Evolutionary conservation across 1,140 invertebrate genomes (phyloP).

Genomic region (Diorhabda elongata): DNA sequence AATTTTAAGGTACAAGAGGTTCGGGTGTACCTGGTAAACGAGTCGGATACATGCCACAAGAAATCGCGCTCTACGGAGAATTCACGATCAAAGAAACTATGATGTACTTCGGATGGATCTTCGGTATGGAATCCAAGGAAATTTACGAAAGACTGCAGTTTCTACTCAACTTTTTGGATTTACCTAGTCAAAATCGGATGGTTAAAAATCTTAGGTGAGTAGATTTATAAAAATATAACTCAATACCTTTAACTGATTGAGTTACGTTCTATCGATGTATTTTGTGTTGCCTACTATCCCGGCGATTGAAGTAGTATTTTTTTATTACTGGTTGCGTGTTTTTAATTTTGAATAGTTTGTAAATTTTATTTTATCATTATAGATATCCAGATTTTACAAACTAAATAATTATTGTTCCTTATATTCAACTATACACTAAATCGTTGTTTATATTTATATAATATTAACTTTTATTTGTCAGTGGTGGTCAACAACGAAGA

Average conservation of each 20-base stretch:
- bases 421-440: no score
- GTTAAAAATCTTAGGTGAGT: slow-evolving; percentile 68
- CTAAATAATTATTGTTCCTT: no score
- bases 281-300: no score
- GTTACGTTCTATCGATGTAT: no score
- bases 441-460: no score
- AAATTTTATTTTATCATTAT: no score
- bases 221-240: not conserved
- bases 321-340: no score
- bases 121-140: slow-evolving; percentile 78
- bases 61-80: slow-evolving; percentile 90
- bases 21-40: slow-evolving; percentile 85
- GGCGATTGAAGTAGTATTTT: no score
- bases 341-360: no score
- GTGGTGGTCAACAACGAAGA: slow-evolving; percentile 88
- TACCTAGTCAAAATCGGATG: slow-evolving; percentile 77
- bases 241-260: no score
- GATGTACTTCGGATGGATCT: slow-evolving; percentile 95
- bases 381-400: no score
- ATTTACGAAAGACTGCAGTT: slow-evolving; percentile 81
- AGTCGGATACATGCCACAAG: slow-evolving; percentile 79
- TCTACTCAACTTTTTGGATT: slow-evolving; percentile 82
- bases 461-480: slow-evolving; percentile 41
- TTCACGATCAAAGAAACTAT: slow-evolving; percentile 94
- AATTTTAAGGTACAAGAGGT: slow-evolving; percentile 56